Conservation (phyloP, 2,113 vertebrate genomes). For the Carollia perspicillata region DNA sequence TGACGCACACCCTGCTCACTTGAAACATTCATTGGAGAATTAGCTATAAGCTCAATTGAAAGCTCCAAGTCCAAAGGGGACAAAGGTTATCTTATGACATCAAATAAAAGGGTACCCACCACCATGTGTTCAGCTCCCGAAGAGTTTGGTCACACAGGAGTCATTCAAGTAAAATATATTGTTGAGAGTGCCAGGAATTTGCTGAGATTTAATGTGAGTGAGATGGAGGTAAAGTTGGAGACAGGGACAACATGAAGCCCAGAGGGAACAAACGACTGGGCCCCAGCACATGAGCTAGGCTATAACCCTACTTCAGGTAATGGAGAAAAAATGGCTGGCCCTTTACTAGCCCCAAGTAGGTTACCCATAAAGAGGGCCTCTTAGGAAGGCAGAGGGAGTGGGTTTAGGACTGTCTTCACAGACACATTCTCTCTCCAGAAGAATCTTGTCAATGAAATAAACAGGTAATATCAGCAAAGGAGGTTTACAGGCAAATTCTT, state of each 20-base stretch:
- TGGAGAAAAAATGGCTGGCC: background rate
- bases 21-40: background rate
- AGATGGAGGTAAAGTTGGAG: background rate
- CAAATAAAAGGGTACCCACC: background rate
- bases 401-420: background rate
- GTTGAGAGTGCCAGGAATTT: background rate
- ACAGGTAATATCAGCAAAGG: background rate
- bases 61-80: background rate
- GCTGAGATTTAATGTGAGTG: background rate
- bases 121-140: background rate
- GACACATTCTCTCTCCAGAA: background rate
- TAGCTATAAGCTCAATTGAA: background rate
- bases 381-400: background rate
- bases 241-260: background rate
- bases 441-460: background rate
- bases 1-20: background rate
- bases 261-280: background rate
- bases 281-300: background rate
- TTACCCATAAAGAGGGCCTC: background rate
- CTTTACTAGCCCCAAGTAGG: background rate
- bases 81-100: background rate
- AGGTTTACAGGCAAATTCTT: background rate
- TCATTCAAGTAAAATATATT: background rate
- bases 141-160: background rate
- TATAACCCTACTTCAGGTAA: background rate